These are phyloP conservation scores for Tachysurus vachellii DNA, from an alignment of 2,113 vertebrate genomes.

Conservation along the genomic window DNA sequence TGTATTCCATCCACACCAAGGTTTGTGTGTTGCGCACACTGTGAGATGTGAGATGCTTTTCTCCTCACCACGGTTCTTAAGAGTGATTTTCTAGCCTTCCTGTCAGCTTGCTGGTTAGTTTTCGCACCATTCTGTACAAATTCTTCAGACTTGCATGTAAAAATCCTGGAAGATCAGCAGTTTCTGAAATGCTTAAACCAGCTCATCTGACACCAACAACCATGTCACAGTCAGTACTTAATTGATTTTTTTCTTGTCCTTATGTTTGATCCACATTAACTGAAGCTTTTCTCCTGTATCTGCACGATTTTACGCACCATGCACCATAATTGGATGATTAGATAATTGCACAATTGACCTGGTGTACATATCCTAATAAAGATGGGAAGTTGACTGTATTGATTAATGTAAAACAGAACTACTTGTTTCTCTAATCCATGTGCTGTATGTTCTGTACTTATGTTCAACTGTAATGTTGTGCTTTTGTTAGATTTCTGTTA, in stretches of 20 bases:
- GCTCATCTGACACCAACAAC: neutral
- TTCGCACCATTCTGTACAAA: neutral
- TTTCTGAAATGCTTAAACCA: neutral
- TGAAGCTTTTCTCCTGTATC: neutral
- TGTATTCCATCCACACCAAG: neutral
- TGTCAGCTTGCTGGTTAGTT: neutral
- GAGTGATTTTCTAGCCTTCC: neutral
- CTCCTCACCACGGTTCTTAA: neutral
- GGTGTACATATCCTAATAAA: neutral
- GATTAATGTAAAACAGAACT: neutral
- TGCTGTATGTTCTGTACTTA: neutral
- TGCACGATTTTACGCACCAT: neutral
- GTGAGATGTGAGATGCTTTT: neutral
- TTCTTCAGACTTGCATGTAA: neutral
- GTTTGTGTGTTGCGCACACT: neutral
- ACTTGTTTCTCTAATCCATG: neutral
- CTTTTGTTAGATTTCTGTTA: neutral
- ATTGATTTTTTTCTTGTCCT: neutral
- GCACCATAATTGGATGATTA: neutral
- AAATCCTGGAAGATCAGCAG: neutral
- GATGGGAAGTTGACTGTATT: neutral
- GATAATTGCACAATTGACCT: neutral
- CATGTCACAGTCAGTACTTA: neutral
- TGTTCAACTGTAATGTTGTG: neutral
- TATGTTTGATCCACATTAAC: neutral